These are phyloP conservation scores for Zygogramma bicolorata DNA, from an alignment of 2,888 invertebrate genomes.

Conservation along the genomic window DNA sequence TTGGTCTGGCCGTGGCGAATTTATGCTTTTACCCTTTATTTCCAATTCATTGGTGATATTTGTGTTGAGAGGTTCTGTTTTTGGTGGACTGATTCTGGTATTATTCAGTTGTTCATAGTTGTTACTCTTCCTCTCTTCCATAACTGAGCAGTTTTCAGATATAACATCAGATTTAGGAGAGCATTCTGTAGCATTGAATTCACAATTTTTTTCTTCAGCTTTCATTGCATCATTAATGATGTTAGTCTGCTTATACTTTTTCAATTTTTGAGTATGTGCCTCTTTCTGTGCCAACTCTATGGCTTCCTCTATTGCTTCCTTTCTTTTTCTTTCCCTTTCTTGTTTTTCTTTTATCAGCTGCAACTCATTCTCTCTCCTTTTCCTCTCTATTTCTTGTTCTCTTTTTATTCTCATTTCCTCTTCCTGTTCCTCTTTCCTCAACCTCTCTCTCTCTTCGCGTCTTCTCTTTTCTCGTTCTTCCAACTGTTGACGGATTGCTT, in stretches of 20 bases:
- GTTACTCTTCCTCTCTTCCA: constrained; percentile 29
- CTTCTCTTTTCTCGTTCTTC: constrained; percentile 84
- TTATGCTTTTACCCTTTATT: constrained; percentile 37
- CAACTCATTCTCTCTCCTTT: constrained; percentile 80
- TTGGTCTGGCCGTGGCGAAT: constrained; percentile 34
- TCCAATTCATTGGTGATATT: constrained; percentile 51
- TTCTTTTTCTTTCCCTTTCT: constrained; percentile 78
- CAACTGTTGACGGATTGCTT: constrained; percentile 85
- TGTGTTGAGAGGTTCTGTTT: constrained; percentile 40
- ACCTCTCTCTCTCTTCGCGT: constrained; percentile 81
- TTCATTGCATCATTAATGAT: constrained; percentile 46
- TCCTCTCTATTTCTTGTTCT: constrained; percentile 79
- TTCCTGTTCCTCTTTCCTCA: constrained; percentile 81
- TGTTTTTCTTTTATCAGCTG: constrained; percentile 76
- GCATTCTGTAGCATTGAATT: constrained; percentile 15
- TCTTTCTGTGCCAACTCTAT: constrained; percentile 76
- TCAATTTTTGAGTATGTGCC: constrained; percentile 71
- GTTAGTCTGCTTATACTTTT: constrained; percentile 43
- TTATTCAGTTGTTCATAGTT: constrained; percentile 45
- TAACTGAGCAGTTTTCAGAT: constrained; percentile 24
- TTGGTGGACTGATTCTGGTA: constrained; percentile 31
- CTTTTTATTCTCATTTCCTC: constrained; percentile 83
- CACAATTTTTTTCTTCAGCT: constrained; percentile 59
- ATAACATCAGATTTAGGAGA: constrained; percentile 15
- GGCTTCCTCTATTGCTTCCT: constrained; percentile 81